These are phyloP conservation scores for Nixonia krombeini DNA, from an alignment of 1,140 invertebrate genomes.

Conservation along the genomic window DNA sequence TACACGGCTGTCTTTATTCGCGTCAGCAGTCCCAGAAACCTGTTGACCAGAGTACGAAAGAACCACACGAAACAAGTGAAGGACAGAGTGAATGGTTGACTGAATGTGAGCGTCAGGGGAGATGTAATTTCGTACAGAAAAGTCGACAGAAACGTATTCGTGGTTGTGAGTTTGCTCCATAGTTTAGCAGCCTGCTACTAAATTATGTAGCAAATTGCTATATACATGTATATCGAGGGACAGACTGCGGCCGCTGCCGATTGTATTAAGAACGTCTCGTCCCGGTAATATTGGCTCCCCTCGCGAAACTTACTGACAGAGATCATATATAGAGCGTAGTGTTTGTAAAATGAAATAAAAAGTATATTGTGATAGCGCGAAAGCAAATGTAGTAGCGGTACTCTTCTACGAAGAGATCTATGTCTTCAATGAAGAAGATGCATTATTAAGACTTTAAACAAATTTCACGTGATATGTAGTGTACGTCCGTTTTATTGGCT, in stretches of 20 bases:
- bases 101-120: background rate
- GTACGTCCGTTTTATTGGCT: slow-evolving; percentile 53
- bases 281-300: background rate
- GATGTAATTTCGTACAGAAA: no score
- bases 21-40: background rate
- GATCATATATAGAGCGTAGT: slow-evolving; percentile 33
- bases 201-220: background rate
- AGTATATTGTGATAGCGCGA: slow-evolving; percentile 61
- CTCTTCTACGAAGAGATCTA: slow-evolving; percentile 58
- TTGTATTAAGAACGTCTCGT: no score
- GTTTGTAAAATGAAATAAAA: slow-evolving; percentile 35
- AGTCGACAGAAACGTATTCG: no score
- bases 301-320: slow-evolving; percentile 20
- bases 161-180: no score
- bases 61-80: slow-evolving; percentile 7
- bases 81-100: background rate
- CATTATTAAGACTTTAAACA: slow-evolving; percentile 64
- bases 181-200: no score
- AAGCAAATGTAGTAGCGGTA: slow-evolving; percentile 52
- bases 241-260: no score
- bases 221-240: slow-evolving; percentile 8
- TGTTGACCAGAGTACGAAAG: background rate
- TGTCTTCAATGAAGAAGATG: slow-evolving; percentile 59
- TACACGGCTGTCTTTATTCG: background rate
- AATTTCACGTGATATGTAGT: slow-evolving; percentile 64